Base-by-base conservation (phyloP, 2,888 invertebrate species). In the Lasioglossum leucozonium region DNA sequence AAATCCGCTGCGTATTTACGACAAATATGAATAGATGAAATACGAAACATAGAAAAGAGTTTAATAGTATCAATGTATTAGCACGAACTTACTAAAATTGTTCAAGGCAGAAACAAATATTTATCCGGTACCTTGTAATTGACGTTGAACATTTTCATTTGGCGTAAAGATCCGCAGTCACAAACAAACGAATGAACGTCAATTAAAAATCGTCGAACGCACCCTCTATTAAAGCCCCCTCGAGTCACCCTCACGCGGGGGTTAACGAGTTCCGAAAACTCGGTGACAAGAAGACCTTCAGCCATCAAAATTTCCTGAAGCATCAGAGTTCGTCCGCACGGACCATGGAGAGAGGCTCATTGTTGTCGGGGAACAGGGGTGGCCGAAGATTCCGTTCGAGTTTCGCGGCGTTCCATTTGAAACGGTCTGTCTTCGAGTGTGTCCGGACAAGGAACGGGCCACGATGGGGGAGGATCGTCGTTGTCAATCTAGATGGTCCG, bases 151-250 rank as follows among this genome's bases (percentile, higher is more conserved):
- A 34, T 34, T 34, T 34, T 34, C 3, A 34, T 34, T 34, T 34
- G 2, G 34, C 34, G 3, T 3, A 34, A 34, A 34, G 3, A 3
- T 2, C 34, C 34, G 34, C 34, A 34, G 34, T 34, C 22, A 47
- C 22, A 8, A 47, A 22, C 22, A 51, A 22, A 51, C 22, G 51
- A 22, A 22, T 10, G 51, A n/a, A 51, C 10, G 51, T n/a, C 51
- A 51, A 51, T 51, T 51, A 51, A 51, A 51, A 51, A n/a, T 51
- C 51, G 22, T 51, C 51, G n/a, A n/a, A 51, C 22, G n/a, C 51
- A 51, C n/a, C 51, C 51, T 51, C 51, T 51, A 51, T 51, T 51
- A 51, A 51, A 51, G 51, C 51, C 51, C n/a, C 51, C 51, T n/a
- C 51, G 22, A 51, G 51, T n/a, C n/a, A 10, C 51, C n/a, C 51